Evolutionary conservation across 2,888 invertebrate genomes (phyloP), one percentile per base, ranked within the genome.

Genomic region (Priapulus caudatus): DNA sequence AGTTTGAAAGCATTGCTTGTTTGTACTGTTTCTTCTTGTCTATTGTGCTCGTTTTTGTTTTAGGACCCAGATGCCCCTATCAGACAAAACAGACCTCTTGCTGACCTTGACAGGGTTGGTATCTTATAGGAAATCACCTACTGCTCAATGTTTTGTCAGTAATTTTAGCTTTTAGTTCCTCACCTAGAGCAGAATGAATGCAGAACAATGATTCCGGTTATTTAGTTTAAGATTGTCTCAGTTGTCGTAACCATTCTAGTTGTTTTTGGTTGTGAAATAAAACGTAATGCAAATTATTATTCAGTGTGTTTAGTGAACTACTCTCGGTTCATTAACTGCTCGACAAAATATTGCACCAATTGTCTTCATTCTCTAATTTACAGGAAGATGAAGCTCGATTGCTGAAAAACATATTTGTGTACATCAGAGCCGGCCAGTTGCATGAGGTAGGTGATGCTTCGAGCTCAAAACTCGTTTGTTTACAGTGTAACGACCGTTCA

Each of bases 1-100:
- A n/a, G n/a, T n/a, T n/a, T n/a, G n/a, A n/a, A n/a, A n/a, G n/a
- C n/a, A n/a, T n/a, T n/a, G n/a, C n/a, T n/a, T n/a, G n/a, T n/a
- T n/a, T n/a, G n/a, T n/a, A n/a, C n/a, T n/a, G n/a, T n/a, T n/a
- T n/a, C n/a, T n/a, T n/a, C n/a, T n/a, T n/a, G n/a, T n/a, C n/a
- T n/a, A n/a, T n/a, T n/a, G n/a, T n/a, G n/a, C n/a, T n/a, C n/a
- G n/a, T n/a, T n/a, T n/a, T n/a, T 33, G 10, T 33, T 33, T 10
- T 33, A 33, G 67, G 91, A 93, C 72, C 92, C 92, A 1, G 92
- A 93, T 78, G 91, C 91, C 19, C 85, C 87, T 0, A 74, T 80
- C 47, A 77, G 88, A 48, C 83, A 89, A 65, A 81, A 81, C 49
- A 81, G 79, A 64, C 79, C 81, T 2, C 73, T 92, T 23, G 90